A percentile compares a stretch with the other conserved stretches of the same genome.
phyloP scores from a whole-genome alignment of 2,113 vertebrate genomes.

The Atlantisia rogersi region DNA sequence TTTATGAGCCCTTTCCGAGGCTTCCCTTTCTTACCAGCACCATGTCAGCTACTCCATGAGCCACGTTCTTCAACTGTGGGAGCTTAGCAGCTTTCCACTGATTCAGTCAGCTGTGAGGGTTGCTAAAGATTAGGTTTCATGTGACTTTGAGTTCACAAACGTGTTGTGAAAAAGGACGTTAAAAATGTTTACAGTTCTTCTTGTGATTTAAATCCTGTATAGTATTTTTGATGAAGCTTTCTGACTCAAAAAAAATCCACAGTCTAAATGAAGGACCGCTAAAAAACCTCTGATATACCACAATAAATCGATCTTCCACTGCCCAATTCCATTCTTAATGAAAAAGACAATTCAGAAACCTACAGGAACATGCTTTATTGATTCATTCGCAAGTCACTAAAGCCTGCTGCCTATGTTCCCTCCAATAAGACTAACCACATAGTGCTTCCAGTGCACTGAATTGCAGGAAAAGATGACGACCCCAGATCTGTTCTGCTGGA shows the following conservation, averaged over 20 bases:
- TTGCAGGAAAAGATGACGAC: background rate
- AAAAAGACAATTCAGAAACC: conserved; percentile 36
- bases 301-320: background rate
- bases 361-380: conserved; percentile 54
- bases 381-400: conserved; percentile 44
- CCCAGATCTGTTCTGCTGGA: conserved; percentile 37
- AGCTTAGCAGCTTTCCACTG: background rate
- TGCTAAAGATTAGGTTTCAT: background rate
- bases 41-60: background rate
- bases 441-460: background rate
- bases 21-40: background rate
- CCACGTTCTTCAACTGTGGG: background rate
- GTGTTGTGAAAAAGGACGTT: background rate
- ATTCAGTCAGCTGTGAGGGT: background rate
- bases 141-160: background rate
- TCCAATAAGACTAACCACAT: background rate
- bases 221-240: background rate
- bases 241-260: background rate
- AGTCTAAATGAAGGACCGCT: background rate
- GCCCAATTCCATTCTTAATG: conserved; percentile 44
- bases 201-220: background rate
- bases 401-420: background rate
- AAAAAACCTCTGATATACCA: background rate
- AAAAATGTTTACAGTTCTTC: background rate
- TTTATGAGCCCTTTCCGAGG: background rate